These are phyloP conservation scores for Aphidius colemani DNA, from an alignment of 2,888 invertebrate genomes.

Conservation along the genomic window DNA sequence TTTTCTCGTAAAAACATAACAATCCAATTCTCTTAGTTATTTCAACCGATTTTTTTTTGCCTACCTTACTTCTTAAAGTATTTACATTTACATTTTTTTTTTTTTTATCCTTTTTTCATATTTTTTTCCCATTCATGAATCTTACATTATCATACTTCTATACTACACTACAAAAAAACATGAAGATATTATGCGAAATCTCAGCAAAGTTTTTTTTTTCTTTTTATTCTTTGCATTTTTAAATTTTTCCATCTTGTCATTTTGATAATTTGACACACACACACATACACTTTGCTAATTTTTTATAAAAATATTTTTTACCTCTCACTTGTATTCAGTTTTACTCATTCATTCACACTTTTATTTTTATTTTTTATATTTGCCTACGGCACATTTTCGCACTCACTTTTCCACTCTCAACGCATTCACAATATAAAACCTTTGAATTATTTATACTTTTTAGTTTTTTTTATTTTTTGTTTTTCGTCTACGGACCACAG, in stretches of 20 bases:
- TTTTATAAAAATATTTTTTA: constrained; percentile 9
- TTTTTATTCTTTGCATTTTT: no score
- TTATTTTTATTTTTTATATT: constrained; percentile 26
- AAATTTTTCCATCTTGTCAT: constrained; percentile 5
- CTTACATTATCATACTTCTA: no score
- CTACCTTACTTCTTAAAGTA: no score
- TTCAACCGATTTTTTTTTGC: no score
- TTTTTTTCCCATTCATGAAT: no score
- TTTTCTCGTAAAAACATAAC: no score
- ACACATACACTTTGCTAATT: constrained; percentile 6
- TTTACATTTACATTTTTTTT: no score
- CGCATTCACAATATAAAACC: constrained; percentile 45
- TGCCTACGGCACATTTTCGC: not conserved
- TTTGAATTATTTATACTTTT: constrained; percentile 59
- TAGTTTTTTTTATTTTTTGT: constrained; percentile 14
- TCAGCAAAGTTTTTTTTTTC: no score
- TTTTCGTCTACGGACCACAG: constrained; percentile 36
- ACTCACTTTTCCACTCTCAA: constrained; percentile 18
- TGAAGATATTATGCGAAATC: no score
- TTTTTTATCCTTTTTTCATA: no score
- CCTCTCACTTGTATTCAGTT: constrained; percentile 18
- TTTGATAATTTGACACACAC: constrained; percentile 47
- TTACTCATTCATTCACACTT: constrained; percentile 13
- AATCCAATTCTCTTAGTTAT: no score
- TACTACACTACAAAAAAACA: no score